phyloP scores from a whole-genome alignment of 92 coral and sea anemone species.

The Phymanthus crucifer region DNA sequence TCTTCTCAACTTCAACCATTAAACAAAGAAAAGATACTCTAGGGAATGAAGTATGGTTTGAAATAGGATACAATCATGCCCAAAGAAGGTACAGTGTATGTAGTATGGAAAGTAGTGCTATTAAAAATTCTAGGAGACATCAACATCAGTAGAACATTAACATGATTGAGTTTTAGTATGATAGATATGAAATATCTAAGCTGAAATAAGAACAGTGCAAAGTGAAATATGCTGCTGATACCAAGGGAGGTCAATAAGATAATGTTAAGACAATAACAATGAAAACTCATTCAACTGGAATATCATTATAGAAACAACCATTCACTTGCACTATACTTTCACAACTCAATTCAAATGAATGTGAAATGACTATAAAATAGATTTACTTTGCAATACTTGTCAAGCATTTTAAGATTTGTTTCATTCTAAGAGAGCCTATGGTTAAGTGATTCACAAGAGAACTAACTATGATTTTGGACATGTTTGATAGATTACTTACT shows the following conservation, averaged over 20 bases:
- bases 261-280: background rate
- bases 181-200: background rate
- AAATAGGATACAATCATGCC: no score
- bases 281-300: background rate
- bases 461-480: background rate
- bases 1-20: no score
- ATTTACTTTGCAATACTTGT: background rate
- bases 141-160: no score
- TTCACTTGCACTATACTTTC: background rate
- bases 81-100: background rate
- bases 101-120: background rate
- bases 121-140: background rate
- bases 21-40: no score
- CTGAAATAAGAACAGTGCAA: background rate
- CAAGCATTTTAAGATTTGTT: background rate
- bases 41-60: no score
- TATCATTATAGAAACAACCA: background rate
- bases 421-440: background rate
- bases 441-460: background rate
- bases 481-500: background rate
- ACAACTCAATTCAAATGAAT: background rate
- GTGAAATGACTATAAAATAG: background rate
- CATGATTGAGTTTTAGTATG: no score
- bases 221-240: background rate
- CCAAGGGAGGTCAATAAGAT: background rate